phyloP scores from a whole-genome alignment of 1,140 invertebrate species.

The Drosophila burlai region DNA sequence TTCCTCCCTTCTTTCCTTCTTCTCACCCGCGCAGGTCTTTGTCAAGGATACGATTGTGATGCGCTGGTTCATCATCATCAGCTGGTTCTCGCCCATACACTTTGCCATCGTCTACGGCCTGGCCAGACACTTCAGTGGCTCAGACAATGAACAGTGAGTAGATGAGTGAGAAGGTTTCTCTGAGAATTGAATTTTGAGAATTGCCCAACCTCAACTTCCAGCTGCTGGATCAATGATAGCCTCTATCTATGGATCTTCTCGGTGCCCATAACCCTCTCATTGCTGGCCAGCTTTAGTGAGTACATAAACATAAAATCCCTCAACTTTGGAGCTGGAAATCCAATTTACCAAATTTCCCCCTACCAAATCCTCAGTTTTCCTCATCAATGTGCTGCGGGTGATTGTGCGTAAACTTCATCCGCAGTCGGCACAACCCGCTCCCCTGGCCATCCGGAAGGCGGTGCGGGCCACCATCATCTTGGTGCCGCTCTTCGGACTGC shows the following conservation, averaged over 20 bases:
- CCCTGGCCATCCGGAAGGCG: slow-evolving; percentile 85
- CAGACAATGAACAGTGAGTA: slow-evolving; percentile 89
- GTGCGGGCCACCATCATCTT: slow-evolving; percentile 92
- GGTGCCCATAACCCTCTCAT: slow-evolving; percentile 90
- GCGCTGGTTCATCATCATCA: slow-evolving; percentile 91
- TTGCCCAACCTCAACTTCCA: slow-evolving; percentile 73
- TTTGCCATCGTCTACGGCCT: slow-evolving; percentile 88
- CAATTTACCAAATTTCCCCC: background rate
- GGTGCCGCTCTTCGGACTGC: slow-evolving; percentile 90
- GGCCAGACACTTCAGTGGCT: slow-evolving; percentile 86
- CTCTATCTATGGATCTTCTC: slow-evolving; percentile 89
- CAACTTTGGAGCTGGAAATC: fast-evolving
- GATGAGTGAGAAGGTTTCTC: too few species aligned
- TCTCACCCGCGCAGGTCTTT: slow-evolving; percentile 85
- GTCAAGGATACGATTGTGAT: slow-evolving; percentile 87
- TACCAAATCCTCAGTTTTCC: slow-evolving; percentile 88
- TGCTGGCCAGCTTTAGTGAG: slow-evolving; percentile 87
- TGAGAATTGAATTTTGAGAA: background rate
- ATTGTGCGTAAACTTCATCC: slow-evolving; percentile 93
- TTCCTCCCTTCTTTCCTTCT: too few species aligned
- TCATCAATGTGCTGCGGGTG: slow-evolving; percentile 94
- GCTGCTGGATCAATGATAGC: slow-evolving; percentile 93
- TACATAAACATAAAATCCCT: background rate
- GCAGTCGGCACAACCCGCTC: slow-evolving; percentile 86
- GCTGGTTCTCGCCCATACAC: slow-evolving; percentile 91